These are phyloP conservation scores for Ennomos fuscantarius DNA, from an alignment of 2,888 invertebrate genomes.

Conservation along the genomic window DNA sequence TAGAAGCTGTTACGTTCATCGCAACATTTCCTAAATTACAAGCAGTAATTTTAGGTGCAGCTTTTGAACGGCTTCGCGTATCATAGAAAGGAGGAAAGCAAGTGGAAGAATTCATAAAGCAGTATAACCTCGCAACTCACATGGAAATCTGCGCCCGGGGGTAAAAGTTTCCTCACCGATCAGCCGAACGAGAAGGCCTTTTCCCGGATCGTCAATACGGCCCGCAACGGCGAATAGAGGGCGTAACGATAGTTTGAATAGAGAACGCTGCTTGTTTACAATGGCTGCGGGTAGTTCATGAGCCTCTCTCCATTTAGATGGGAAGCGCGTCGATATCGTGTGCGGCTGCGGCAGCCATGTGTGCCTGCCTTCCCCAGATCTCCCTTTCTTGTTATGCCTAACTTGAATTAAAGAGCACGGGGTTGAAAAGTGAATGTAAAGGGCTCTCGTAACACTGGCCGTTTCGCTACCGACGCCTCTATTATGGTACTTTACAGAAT, in stretches of 20 bases:
- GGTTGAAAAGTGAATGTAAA: slow-evolving; percentile 52
- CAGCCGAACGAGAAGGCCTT: slow-evolving; percentile 63
- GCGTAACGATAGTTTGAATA: slow-evolving; percentile 79
- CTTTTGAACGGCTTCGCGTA: background rate
- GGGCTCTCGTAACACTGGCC: slow-evolving; percentile 62
- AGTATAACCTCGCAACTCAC: slow-evolving; percentile 48
- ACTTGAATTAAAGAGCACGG: slow-evolving; percentile 44
- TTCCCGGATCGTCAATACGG: slow-evolving; percentile 69
- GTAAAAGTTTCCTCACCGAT: slow-evolving; percentile 60
- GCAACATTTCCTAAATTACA: slow-evolving; percentile 25
- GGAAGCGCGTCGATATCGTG: slow-evolving; percentile 73
- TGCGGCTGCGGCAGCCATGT: slow-evolving; percentile 63
- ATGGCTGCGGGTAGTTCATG: slow-evolving; percentile 81
- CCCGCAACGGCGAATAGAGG: slow-evolving; percentile 67
- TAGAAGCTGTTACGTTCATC: slow-evolving; percentile 35
- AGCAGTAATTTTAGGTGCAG: slow-evolving; percentile 6
- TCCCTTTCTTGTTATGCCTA: slow-evolving; percentile 41
- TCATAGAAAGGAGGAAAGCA: slow-evolving; percentile 7
- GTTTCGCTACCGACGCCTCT: slow-evolving; percentile 63
- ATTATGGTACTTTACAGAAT: slow-evolving; percentile 78
- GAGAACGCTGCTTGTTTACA: slow-evolving; percentile 79
- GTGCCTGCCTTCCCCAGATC: slow-evolving; percentile 60
- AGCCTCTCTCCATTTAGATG: slow-evolving; percentile 79
- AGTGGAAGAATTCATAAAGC: slow-evolving; percentile 51
- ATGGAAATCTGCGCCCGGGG: slow-evolving; percentile 58